Base-by-base conservation (phyloP, 2,797 vertebrate genomes). In the Thripadectes ignobilis region DNA sequence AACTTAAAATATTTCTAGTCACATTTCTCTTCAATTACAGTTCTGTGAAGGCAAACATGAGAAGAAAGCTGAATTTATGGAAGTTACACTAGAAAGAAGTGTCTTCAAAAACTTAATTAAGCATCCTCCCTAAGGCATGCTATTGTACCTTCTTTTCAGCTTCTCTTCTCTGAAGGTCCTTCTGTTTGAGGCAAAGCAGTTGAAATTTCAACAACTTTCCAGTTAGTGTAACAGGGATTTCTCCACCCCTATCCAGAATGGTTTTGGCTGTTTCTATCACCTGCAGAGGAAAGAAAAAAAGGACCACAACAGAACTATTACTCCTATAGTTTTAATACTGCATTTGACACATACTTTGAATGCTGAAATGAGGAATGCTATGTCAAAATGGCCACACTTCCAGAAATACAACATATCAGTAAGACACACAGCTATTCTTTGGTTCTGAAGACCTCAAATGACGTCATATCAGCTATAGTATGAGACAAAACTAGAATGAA, bases 151-250 rank as follows among this genome's bases (percentile, higher is more conserved):
- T 98, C 69, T 97, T 97, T 83, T 98, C 98, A 5, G 79, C 89
- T 55, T 97, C 94, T 75, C 98, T 97, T 94, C 98, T 98, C 87
- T 98, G 97, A 86, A 98, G 96, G 85, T 99, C 98, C 52, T 86
- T 97, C 55, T 95, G 74, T 97, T 99, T 99, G 68, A 99, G 95
- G 59, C 97, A 97, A 76, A 99, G 98, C 88, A 99, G 97, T 52
- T 98, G 98, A 94, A 98, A 99, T 97, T 99, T 99, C 83, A 99
- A 66, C 72, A 99, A 95, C 94, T 99, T 99, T 79, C 98, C 98
- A 96, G 98, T 97, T 75, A 99, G 93, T 14, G 99, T 98, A 88
- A 98, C 91, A 68, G 99, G 97, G 92, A 99, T 96, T 87, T 98
- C 97, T 61, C 98, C 97, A 91, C 98, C 98, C 20, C 84, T 96